Evolutionary conservation across 2,888 invertebrate species (phyloP).

Genomic region (Reticulitermes lucifugus): DNA sequence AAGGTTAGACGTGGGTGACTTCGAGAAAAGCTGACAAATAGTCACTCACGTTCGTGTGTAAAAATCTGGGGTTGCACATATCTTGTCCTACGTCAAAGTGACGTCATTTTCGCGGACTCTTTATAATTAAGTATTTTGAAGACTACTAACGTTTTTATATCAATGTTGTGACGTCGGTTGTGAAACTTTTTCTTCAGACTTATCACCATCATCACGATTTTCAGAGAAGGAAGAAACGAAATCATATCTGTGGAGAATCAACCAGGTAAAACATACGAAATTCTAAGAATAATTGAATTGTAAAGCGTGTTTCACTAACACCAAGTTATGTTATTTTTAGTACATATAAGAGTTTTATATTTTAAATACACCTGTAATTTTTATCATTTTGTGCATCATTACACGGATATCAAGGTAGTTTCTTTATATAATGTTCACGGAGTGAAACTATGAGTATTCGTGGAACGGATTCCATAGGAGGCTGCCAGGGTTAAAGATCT

Average conservation of each 20-base stretch:
- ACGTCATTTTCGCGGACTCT: neutral
- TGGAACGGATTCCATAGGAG: too few species aligned
- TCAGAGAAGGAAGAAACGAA: neutral
- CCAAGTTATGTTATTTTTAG: too few species aligned
- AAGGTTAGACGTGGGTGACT: slow-evolving; percentile 12
- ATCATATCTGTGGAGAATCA: neutral
- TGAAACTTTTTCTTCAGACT: neutral
- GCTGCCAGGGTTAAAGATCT: neutral
- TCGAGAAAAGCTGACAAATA: neutral
- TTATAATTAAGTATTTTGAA: neutral
- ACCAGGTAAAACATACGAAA: neutral
- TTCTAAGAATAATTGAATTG: too few species aligned
- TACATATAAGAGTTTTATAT: too few species aligned
- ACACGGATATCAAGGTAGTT: too few species aligned
- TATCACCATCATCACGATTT: neutral
- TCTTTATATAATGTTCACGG: too few species aligned
- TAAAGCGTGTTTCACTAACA: too few species aligned
- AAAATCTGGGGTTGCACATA: neutral
- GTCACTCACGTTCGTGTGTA: neutral
- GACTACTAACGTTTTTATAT: neutral
- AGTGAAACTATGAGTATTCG: too few species aligned
- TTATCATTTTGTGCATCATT: too few species aligned
- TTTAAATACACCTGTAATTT: too few species aligned
- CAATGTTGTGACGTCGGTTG: slow-evolving; percentile 33
- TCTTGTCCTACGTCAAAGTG: slow-evolving; percentile 8